Evolutionary conservation across 2,113 vertebrate genomes (phyloP), one percentile per base, ranked within the genome.

Genomic region (Dipodomys stephensi): DNA sequence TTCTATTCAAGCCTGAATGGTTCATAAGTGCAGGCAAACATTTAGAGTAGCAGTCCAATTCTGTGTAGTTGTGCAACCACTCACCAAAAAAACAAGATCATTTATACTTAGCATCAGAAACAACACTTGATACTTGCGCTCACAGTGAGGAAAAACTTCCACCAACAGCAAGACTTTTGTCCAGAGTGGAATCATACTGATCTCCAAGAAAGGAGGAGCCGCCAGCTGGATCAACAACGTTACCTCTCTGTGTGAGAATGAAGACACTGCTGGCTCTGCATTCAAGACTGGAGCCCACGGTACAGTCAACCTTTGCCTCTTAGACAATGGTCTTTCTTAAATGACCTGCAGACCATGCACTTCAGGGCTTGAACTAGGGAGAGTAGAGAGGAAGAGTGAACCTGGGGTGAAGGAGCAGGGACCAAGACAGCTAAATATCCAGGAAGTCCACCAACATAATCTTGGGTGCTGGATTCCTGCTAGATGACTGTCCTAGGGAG

Each of bases 201-300:
- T 1, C 65, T 62, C 62, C 49, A 53, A 23, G 16, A 1, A 23
- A 83, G 49, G 22, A 62, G 1, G 8, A 39, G 25, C 12, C 44
- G 35, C 22, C 18, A 3, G 19, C 32, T 32, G 4, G 6, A 2
- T n/a, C 49, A 30, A 69, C 4, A 13, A 5, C 53, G 46, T 94
- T 88, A 97, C 95, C 92, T 94, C 0, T 60, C 4, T 3, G 0
- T 10, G 23, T 8, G 30, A 68, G 68, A 77, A 72, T 5, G 79
- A 39, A 96, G 69, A 94, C 13, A 32, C 92, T 65, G 19, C 23
- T 84, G 74, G 95, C 94, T 86, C 95, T 91, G 67, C 96, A 96
- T 53, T 76, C 71, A 3, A 9, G 23, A 5, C 30, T 22, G 7
- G 57, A 19, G 0, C 67, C 2, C 0, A 32, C 32, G 0, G 87